Percentiles rank a stretch among this genome's conserved stretches.
phyloP scores from a whole-genome alignment of 2,888 invertebrate species.

The Lasioglossum oenotherae region DNA sequence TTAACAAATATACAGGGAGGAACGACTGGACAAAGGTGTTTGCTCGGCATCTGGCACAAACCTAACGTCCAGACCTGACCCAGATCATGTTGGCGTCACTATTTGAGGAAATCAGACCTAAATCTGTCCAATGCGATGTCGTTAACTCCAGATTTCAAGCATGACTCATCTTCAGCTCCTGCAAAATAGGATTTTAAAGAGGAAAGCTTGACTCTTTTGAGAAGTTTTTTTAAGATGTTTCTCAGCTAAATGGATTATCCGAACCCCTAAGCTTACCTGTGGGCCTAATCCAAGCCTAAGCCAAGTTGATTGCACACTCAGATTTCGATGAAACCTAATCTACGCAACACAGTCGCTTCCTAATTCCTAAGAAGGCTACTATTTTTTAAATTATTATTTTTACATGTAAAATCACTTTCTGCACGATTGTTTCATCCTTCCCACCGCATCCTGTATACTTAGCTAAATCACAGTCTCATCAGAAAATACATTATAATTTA shows the following conservation, averaged over 20 bases:
- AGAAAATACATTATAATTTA: constrained; percentile 2
- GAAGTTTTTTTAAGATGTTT: not conserved
- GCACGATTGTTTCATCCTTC: not conserved
- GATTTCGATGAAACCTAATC: not conserved
- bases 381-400: not conserved
- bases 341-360: not conserved
- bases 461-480: not conserved
- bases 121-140: not conserved
- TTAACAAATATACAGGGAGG: not conserved
- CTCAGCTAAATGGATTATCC: not conserved
- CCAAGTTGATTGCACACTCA: not conserved
- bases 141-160: not conserved
- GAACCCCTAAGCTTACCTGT: not conserved
- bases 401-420: not conserved
- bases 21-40: constrained; percentile 2
- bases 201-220: not conserved
- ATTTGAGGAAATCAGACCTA: not conserved
- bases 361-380: not conserved
- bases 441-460: not conserved
- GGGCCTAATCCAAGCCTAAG: not conserved
- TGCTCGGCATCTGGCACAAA: not conserved
- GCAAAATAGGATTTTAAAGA: not conserved
- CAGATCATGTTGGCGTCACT: not conserved
- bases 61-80: not conserved
- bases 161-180: not conserved